Base-by-base conservation (phyloP, 2,797 vertebrate genomes). In the Macroramphosus scolopax region DNA sequence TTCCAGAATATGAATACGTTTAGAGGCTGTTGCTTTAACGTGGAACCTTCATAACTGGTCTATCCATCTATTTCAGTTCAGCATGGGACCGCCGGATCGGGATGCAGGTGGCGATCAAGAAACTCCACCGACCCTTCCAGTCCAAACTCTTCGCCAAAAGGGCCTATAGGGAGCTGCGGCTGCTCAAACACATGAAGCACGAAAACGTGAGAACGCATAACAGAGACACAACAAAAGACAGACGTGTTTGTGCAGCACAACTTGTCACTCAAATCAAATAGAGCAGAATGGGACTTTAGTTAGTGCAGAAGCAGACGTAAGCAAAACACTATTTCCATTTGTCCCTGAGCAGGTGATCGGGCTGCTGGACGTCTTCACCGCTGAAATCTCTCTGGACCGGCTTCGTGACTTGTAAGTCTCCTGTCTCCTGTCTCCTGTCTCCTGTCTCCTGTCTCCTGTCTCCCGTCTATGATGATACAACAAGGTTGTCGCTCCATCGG, bases 321-420 rank as follows among this genome's bases (percentile, higher is more conserved):
- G n/a, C n/a, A n/a, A n/a, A n/a, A n/a, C n/a, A n/a, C n/a, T n/a
- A n/a, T n/a, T n/a, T n/a, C n/a, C n/a, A n/a, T n/a, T n/a, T n/a
- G n/a, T n/a, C n/a, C n/a, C n/a, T n/a, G n/a, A n/a, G 8, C 72
- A 96, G 95, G 95, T 97, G 1, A 97, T 97, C 9, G 95, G 95
- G 18, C 86, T 97, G 29, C 51, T 95, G 62, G 94, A 97, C n/a
- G 95, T 96, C 10, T 97, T 97, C 81, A 95, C 94, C 0, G 91
- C 94, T 1, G 93, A 96, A 32, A 69, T 89, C 64, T 89, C 88
- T 0, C 39, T 95, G 85, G 94, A 95, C 38, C 92, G 91, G 14
- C 88, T 97, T 46, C 92, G 91, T 22, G 94, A 96, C 60, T 96
- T 97, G 95, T 97, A 75, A 92, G 94, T n/a, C n/a, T n/a, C n/a